phyloP scores from a whole-genome alignment of 2,888 invertebrate species.

The Polyommatus icarus region DNA sequence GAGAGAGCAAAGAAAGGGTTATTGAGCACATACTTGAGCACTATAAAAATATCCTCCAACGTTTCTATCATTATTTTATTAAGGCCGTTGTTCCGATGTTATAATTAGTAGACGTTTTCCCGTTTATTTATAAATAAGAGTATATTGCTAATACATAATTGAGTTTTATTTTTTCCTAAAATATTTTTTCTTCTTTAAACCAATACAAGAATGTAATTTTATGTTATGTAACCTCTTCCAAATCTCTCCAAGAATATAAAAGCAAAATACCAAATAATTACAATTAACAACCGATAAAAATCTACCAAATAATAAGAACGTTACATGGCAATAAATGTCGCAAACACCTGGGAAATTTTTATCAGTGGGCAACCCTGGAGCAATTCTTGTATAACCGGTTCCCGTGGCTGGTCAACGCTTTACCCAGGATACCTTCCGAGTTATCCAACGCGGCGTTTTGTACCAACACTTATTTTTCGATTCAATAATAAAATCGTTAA shows the following conservation, averaged over 20 bases:
- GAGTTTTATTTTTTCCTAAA: background rate
- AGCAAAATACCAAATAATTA: too few species aligned
- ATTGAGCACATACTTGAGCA: too few species aligned
- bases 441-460: slow-evolving; percentile 20
- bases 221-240: too few species aligned
- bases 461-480: slow-evolving; percentile 14
- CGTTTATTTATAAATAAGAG: background rate
- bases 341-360: background rate
- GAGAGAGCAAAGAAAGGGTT: too few species aligned
- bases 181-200: background rate
- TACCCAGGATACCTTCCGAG: slow-evolving; percentile 29
- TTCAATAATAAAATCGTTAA: slow-evolving; percentile 21
- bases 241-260: too few species aligned
- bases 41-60: too few species aligned
- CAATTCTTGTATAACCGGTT: slow-evolving; percentile 61
- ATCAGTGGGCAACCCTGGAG: background rate
- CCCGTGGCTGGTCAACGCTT: slow-evolving; percentile 32
- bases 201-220: background rate
- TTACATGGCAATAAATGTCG: too few species aligned
- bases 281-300: too few species aligned
- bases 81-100: too few species aligned
- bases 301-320: too few species aligned
- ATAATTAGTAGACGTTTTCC: background rate
- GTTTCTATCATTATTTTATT: too few species aligned
- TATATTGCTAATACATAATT: background rate